Base-by-base conservation (phyloP, 2,797 vertebrate genomes). In the Gymnodraco acuticeps region DNA sequence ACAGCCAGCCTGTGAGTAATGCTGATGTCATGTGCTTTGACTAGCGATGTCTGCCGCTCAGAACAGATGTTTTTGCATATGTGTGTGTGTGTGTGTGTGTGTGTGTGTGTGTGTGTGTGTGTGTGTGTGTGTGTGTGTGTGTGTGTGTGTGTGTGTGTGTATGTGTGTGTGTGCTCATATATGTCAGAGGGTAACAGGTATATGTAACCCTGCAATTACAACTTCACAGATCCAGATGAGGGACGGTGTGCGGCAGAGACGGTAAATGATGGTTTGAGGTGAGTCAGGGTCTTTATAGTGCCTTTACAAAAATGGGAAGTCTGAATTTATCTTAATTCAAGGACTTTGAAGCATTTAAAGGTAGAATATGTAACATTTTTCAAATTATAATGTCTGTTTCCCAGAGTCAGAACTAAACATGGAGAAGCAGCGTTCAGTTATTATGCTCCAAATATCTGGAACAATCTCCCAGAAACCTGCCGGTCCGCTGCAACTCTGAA, bases 1-100 rank as follows among this genome's bases (percentile, higher is more conserved):
- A 42, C 76, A 16, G 70, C 70, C 43, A 58, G 68, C 53, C 87
- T 73, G 62, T 93, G 92, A 92, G 84, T 92, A 90, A 93, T 74
- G 76, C 83, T 90, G 89, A 88, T 88, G 87, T 92, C 90, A 93
- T 90, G 84, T 89, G 82, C 87, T 88, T 90, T 87, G 89, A 88
- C 80, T 86, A 62, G 74, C 72, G 41, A 51, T 60, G 83, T 91
- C 83, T 88, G 88, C 75, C 3, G 33, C 89, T 83, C 81, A 23
- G 79, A 87, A 74, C 91, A 93, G 87, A 91, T 90, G 70, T 62
- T 56, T 66, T 52, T 84, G 77, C 66, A 53, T 73, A 23, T 56
- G 17, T 56, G 46, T 64, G 73, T 70, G 52, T n/a, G n/a, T 64
- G 64, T 56, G 51, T 46, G 64, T 19, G 17, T 52, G 10, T 60